phyloP scores from a whole-genome alignment of 2,797 vertebrate genomes.

The Tokudaia tokunoshimensis region DNA sequence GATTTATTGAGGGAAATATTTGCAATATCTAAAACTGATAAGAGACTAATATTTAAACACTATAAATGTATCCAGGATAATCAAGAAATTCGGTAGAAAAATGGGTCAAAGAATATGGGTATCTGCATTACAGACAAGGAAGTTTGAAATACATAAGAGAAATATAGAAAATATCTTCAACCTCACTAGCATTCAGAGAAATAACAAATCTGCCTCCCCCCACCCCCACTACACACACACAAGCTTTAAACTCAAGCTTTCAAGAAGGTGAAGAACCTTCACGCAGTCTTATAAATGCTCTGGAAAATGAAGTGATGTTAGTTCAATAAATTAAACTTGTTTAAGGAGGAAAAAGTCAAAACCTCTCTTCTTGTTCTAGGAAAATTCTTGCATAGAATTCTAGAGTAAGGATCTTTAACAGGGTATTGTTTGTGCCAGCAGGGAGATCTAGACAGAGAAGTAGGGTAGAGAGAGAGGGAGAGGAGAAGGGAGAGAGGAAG shows the following conservation, averaged over 20 bases:
- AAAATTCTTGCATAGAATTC: not conserved
- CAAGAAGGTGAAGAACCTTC: not conserved
- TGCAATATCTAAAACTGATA: slow-evolving; percentile 5
- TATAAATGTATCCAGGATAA: not conserved
- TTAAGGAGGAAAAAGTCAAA: not conserved
- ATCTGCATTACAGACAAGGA: not conserved
- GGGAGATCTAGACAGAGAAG: not conserved
- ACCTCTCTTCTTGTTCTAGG: not conserved
- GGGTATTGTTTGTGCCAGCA: not conserved
- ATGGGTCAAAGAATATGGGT: not conserved
- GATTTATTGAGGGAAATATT: not conserved
- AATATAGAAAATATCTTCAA: not conserved
- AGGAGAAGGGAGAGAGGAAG: not conserved
- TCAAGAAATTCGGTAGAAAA: not conserved
- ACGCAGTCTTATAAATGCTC: not conserved
- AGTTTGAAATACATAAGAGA: not conserved
- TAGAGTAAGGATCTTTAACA: not conserved
- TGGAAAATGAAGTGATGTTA: not conserved
- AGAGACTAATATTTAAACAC: not conserved
- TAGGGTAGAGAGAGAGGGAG: no score
- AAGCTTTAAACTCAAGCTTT: not conserved
- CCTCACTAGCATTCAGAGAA: not conserved
- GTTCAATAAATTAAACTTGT: not conserved
- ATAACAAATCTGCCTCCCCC: not conserved
- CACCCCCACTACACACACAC: not conserved